Evolutionary conservation across 2,888 invertebrate genomes (phyloP).

Genomic region (Habrosyne pyritoides): DNA sequence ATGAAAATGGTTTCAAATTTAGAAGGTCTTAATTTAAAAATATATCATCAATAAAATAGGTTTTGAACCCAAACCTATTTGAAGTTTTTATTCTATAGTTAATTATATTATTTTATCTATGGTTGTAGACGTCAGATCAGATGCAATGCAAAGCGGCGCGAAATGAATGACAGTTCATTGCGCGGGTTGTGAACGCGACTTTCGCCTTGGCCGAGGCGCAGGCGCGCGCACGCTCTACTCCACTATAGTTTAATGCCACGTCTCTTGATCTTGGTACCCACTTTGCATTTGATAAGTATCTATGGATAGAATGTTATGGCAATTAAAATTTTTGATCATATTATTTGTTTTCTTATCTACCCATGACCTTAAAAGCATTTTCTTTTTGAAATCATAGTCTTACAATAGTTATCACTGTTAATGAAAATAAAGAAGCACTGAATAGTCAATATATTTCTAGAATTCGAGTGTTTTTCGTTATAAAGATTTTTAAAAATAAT

Average conservation of each 20-base stretch:
- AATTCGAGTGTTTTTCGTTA: too few relatives aligned
- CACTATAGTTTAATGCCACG: slow-evolving; percentile 15
- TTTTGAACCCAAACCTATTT: too few relatives aligned
- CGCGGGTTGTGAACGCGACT: slow-evolving; percentile 27
- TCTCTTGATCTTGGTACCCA: slow-evolving; percentile 3
- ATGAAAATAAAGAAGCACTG: too few relatives aligned
- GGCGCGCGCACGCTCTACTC: slow-evolving; percentile 26
- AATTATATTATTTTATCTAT: neutral
- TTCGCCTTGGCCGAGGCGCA: slow-evolving; percentile 45
- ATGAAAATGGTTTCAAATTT: too few relatives aligned
- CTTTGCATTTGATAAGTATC: neutral
- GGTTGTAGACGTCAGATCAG: neutral
- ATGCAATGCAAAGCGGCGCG: slow-evolving; percentile 3
- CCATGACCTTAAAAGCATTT: neutral
- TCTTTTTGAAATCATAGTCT: neutral
- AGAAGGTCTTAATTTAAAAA: too few relatives aligned
- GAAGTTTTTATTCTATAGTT: neutral
- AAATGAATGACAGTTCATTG: slow-evolving; percentile 25
- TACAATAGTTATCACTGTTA: too few relatives aligned
- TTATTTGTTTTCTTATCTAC: too few relatives aligned
- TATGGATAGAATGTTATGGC: neutral
- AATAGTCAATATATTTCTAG: too few relatives aligned
- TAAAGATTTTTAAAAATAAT: neutral
- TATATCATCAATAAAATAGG: too few relatives aligned
- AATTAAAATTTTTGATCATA: too few relatives aligned